Evolutionary conservation across 1,140 invertebrate species (phyloP), one percentile per base, ranked within the genome.

Genomic region (Hylaeus volcanicus): DNA sequence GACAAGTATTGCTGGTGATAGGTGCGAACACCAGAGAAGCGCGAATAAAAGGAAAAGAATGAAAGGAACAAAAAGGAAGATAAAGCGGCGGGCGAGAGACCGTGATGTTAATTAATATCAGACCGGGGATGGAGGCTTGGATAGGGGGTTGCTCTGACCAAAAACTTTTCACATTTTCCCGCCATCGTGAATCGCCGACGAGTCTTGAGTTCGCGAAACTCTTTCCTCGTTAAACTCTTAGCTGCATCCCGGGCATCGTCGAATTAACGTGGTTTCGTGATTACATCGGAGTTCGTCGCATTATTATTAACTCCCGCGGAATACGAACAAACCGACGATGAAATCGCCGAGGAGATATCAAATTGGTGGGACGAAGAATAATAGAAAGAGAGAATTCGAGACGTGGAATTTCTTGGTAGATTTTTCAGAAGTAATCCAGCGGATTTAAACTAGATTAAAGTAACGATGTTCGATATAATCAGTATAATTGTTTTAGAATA

Each of bases 21-120:
- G 76, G 68, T 53, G 63, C 48, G 69, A 71, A 43, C 45, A 41
- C 48, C 58, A 39, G n/a, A 12, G 60, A 72, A 26, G 45, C 9
- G 68, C n/a, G 74, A 77, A 60, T 70, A 79, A 79, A 73, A 69
- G 58, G 58, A 55, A 64, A 79, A 73, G 69, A 79, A 79, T 64
- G 69, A 73, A 26, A 73, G n/a, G 76, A 71, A 73, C 14, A 73
- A 73, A 65, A 74, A 66, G 43, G 60, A 51, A 11, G 53, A 79
- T 65, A 65, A 71, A 63, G 63, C 53, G 51, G 6, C 53, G 43
- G 78, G 71, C 37, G 51, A 71, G 51, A 84, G 60, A 39, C 53
- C 56, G 41, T 64, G 84, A 83, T 86, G 82, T 86, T 86, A 86
- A 86, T 86, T 86, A 86, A 86, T 86, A 86, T 80, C 55, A 58